phyloP scores from a whole-genome alignment of 2,797 vertebrate genomes.

The Limnodromus scolopaceus region DNA sequence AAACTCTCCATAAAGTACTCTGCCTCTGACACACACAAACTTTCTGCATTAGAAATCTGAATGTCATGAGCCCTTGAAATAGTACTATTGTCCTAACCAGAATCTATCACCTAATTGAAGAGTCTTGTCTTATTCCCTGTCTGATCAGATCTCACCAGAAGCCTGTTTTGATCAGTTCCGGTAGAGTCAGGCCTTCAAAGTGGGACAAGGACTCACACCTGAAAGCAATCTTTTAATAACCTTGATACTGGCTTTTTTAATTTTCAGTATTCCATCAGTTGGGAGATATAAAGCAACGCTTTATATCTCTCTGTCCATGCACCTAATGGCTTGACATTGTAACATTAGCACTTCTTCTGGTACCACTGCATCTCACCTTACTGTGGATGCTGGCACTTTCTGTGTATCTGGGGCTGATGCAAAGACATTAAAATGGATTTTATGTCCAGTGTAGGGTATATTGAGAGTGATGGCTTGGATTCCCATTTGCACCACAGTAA shows the following conservation, averaged over 20 bases:
- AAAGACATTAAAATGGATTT: not conserved
- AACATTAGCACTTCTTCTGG: not conserved
- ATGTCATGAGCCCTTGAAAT: not conserved
- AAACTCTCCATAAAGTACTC: not conserved
- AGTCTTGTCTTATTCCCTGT: not conserved
- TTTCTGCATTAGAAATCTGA: not conserved
- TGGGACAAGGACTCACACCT: not conserved
- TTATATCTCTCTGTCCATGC: not conserved
- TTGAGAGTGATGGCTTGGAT: not conserved
- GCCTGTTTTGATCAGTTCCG: not conserved
- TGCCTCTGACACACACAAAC: not conserved
- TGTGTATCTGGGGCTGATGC: not conserved
- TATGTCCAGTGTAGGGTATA: not conserved
- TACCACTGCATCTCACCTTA: not conserved
- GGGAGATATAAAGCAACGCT: too few species aligned
- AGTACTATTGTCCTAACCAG: not conserved
- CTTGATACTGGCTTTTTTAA: not conserved
- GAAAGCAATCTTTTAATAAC: not conserved
- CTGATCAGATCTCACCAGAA: not conserved
- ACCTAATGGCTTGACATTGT: not conserved
- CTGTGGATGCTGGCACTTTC: not conserved
- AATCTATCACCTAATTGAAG: not conserved
- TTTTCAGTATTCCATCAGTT: not conserved
- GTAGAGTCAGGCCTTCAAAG: not conserved
- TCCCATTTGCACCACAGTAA: not conserved